phyloP scores from a whole-genome alignment of 1,140 invertebrate genomes.

The Drosophila parvula region DNA sequence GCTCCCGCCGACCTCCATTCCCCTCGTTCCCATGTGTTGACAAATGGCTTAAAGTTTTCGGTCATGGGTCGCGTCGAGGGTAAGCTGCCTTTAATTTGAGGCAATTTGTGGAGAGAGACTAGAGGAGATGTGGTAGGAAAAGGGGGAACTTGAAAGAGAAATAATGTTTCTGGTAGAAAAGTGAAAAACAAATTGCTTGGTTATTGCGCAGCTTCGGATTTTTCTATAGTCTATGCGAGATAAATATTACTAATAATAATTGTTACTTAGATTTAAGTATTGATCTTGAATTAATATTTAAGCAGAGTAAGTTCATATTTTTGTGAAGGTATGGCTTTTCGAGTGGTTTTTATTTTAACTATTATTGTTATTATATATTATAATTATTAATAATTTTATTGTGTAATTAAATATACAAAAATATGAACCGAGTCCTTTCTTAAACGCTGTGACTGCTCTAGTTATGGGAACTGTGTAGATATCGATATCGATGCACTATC shows the following conservation, averaged over 20 bases:
- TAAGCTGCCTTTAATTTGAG: constrained; percentile 51
- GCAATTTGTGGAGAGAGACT: constrained; percentile 25
- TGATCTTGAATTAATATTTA: too few relatives aligned
- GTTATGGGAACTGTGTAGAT: too few relatives aligned
- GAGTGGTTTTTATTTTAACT: neutral
- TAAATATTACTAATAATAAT: too few relatives aligned
- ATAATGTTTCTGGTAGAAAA: constrained; percentile 19
- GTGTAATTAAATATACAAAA: too few relatives aligned
- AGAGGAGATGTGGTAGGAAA: neutral
- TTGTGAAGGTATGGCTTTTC: too few relatives aligned
- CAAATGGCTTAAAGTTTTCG: constrained; percentile 70
- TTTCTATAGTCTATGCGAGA: neutral
- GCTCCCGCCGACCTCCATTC: neutral
- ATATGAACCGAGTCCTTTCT: too few relatives aligned
- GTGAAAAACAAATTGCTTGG: constrained; percentile 15
- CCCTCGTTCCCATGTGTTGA: constrained; percentile 48
- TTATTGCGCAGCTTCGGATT: neutral
- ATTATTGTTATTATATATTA: neutral
- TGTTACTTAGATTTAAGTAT: neutral
- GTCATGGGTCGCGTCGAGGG: constrained; percentile 26
- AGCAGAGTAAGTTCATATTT: neutral
- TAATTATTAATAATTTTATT: too few relatives aligned
- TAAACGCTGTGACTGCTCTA: too few relatives aligned
- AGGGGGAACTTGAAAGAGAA: neutral
- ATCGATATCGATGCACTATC: too few relatives aligned